Evolutionary conservation across 2,888 invertebrate genomes (phyloP).

Genomic region (Dicyrtomina minuta): DNA sequence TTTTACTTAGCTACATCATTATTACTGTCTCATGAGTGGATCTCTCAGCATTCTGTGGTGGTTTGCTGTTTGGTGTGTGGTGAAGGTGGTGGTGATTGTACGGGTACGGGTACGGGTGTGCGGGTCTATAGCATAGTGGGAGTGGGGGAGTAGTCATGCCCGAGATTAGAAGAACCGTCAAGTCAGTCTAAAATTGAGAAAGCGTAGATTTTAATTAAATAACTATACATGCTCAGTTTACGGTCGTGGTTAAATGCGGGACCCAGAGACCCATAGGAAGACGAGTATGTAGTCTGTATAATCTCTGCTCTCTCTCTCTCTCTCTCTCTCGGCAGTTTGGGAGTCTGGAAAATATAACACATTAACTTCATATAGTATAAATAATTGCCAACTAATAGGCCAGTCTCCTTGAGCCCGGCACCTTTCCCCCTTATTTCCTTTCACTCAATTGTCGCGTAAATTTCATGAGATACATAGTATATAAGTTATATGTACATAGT

Average conservation of each 20-base stretch:
- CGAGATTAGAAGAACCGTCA: background rate
- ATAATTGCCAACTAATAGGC: slow-evolving; percentile 14
- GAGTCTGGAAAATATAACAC: slow-evolving; percentile 13
- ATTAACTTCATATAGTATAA: slow-evolving; percentile 2
- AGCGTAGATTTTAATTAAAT: slow-evolving; percentile 28
- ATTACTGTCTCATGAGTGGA: too few relatives aligned
- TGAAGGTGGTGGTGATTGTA: background rate
- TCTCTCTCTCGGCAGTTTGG: background rate
- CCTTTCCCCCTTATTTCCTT: slow-evolving; percentile 8
- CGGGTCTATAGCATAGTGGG: background rate
- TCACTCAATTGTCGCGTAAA: slow-evolving; percentile 3
- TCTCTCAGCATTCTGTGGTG: too few relatives aligned
- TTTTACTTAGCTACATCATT: too few relatives aligned
- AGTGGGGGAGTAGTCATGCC: background rate
- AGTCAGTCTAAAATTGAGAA: slow-evolving; percentile 15
- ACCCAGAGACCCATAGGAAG: background rate
- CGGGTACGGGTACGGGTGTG: background rate
- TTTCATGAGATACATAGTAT: too few relatives aligned
- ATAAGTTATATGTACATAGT: too few relatives aligned
- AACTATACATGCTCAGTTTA: slow-evolving; percentile 9
- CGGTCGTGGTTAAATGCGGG: slow-evolving; percentile 7
- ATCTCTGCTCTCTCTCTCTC: background rate
- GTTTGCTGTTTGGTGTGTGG: background rate
- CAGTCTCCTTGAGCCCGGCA: background rate
- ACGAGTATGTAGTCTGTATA: background rate